Evolutionary conservation across 2,113 vertebrate genomes (phyloP), one percentile per base, ranked within the genome.

Genomic region (Onychostruthus taczanowskii): DNA sequence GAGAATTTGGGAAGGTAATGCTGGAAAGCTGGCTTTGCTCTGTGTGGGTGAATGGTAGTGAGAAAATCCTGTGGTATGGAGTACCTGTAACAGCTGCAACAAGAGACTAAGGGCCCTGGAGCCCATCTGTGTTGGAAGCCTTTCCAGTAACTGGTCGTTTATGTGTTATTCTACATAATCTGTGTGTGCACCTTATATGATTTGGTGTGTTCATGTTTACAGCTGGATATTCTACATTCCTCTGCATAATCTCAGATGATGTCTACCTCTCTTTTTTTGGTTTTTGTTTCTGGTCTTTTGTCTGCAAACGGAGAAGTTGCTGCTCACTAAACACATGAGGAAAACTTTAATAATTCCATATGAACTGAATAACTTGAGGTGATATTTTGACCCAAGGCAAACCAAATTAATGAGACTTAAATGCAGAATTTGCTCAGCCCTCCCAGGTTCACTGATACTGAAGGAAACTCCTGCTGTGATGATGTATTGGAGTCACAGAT

Each of bases 401-500:
- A 84, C 5, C 0, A 8, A 90, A 78, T 78, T 86, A 92, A 90
- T 87, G 79, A 86, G 64, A 81, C 61, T 78, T 96, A 86, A 93
- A 84, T 64, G 73, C 56, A 87, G 68, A 90, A 90, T 89, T 92
- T 96, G 20, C 76, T 94, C 31, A 81, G 55, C 16, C 19, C 52
- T 41, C 53, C n/a, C 85, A 78, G 58, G 84, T 89, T 95, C 68
- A 75, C 23, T 52, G 61, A 31, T 78, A 33, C 6, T 30, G 62
- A 59, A 74, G 49, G 89, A 89, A 87, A 41, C 52, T 92, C 88
- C 93, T 92, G 92, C 83, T 94, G 88, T 68, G 88, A 81, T 87
- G 79, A 90, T 68, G 28, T 72, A 92, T 81, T 72, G 72, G 33
- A 92, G 66, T 92, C 76, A 70, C 11, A 89, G 76, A 75, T 26